Percentiles rank a stretch among this genome's conserved stretches.
Evolutionary conservation across 2,888 invertebrate species (phyloP).

Genomic region (Teleogryllus oceanicus): DNA sequence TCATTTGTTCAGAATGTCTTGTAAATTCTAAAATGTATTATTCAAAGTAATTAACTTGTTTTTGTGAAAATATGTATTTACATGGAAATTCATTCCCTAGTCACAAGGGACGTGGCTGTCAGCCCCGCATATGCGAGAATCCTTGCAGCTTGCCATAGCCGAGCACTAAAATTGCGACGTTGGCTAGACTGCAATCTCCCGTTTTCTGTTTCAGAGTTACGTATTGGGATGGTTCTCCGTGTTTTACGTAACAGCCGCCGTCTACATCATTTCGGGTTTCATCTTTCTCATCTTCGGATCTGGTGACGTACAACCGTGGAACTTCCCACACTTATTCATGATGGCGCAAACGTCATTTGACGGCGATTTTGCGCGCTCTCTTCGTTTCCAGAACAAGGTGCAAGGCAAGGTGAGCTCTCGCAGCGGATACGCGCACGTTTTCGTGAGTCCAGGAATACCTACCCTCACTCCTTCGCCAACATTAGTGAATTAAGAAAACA

Average conservation of each 20-base stretch:
- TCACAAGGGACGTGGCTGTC: background rate
- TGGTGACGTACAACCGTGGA: slow-evolving; percentile 26
- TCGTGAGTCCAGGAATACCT: no score
- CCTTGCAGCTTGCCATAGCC: background rate
- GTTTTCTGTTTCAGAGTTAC: background rate
- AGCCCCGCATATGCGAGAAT: background rate
- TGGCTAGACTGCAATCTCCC: background rate
- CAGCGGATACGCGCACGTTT: no score
- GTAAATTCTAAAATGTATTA: no score
- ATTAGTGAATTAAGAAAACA: no score
- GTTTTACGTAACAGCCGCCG: background rate
- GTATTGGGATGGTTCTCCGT: slow-evolving; percentile 18
- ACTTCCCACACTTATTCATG: background rate
- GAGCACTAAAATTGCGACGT: background rate
- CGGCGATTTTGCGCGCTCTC: no score
- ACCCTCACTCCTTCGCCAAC: no score
- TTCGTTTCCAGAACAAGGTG: no score
- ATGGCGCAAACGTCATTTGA: background rate
- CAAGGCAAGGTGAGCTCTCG: no score
- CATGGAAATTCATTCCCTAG: background rate
- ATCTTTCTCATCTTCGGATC: slow-evolving; percentile 24
- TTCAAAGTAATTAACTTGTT: background rate
- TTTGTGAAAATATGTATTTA: background rate
- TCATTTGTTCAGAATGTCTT: no score
- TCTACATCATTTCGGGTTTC: slow-evolving; percentile 18